Evolutionary conservation across 2,113 vertebrate species (phyloP).

Genomic region (Otolemur garnettii): DNA sequence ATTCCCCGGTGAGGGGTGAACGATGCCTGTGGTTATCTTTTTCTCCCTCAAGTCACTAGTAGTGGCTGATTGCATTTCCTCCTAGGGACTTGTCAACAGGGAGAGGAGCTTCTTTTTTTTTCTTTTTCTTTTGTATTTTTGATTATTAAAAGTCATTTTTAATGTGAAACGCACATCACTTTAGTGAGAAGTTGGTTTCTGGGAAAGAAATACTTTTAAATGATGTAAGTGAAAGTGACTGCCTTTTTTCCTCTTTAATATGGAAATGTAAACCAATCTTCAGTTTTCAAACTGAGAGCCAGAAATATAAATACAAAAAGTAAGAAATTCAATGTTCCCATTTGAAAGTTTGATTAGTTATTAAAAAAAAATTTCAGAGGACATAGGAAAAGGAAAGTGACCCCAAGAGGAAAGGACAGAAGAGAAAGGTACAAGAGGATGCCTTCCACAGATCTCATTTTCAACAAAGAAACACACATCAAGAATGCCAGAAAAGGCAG

Average conservation of each 20-base stretch:
- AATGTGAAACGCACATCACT: no score
- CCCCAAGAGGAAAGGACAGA: not conserved
- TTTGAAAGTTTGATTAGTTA: not conserved
- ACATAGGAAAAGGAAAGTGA: not conserved
- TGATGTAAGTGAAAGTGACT: not conserved
- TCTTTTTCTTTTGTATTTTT: not conserved
- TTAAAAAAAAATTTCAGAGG: not conserved
- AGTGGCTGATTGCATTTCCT: not conserved
- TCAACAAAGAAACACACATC: not conserved
- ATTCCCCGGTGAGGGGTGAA: constrained; percentile 1
- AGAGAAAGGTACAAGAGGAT: not conserved
- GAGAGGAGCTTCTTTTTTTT: not conserved
- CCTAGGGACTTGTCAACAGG: not conserved
- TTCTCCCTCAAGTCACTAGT: not conserved
- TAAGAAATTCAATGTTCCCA: not conserved
- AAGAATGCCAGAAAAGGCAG: not conserved
- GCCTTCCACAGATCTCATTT: not conserved
- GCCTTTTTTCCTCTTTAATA: not conserved
- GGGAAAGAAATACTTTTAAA: constrained; percentile 32
- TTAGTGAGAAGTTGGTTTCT: not conserved
- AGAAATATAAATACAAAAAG: not conserved
- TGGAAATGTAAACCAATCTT: not conserved
- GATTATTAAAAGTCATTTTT: no score
- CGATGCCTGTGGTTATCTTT: not conserved
- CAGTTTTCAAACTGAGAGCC: not conserved